Evolutionary conservation across 2,113 vertebrate genomes (phyloP).

Genomic region (Thalassoma bifasciatum): DNA sequence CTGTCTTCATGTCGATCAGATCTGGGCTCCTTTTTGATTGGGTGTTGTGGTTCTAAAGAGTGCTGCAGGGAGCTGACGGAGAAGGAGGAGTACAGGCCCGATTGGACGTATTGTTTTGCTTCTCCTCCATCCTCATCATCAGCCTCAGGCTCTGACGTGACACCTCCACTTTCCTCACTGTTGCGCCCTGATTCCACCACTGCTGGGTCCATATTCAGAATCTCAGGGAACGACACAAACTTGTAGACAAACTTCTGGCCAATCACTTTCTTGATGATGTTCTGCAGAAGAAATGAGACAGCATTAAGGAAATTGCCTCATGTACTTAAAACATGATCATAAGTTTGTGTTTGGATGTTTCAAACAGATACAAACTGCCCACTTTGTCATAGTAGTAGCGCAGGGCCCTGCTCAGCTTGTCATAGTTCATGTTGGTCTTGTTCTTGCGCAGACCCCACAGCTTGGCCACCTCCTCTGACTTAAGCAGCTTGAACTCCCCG

Average conservation of each 20-base stretch:
- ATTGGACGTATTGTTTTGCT: conserved; percentile 86
- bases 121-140: conserved; percentile 80
- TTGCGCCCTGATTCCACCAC: conserved; percentile 86
- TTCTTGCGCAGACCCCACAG: conserved; percentile 98
- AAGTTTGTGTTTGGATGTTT: background rate
- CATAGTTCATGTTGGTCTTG: conserved; percentile 99
- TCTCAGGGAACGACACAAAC: conserved; percentile 95
- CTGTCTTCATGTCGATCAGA: conserved; percentile 82
- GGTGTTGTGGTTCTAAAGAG: conserved; percentile 80
- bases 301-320: background rate
- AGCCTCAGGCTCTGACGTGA: conserved; percentile 78
- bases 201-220: conserved; percentile 93
- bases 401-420: conserved; percentile 92
- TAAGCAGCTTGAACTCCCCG: conserved; percentile 98
- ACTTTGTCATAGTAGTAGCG: conserved; percentile 98
- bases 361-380: background rate
- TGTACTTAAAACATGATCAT: background rate
- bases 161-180: conserved; percentile 83
- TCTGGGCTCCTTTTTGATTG: conserved; percentile 89
- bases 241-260: conserved; percentile 98
- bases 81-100: conserved; percentile 90
- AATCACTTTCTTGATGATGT: conserved; percentile 97
- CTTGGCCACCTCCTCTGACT: conserved; percentile 98
- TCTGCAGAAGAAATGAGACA: conserved; percentile 76
- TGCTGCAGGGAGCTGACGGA: conserved; percentile 88